Evolutionary conservation across 1,140 invertebrate species (phyloP).

Genomic region (Melitaea cinxia): DNA sequence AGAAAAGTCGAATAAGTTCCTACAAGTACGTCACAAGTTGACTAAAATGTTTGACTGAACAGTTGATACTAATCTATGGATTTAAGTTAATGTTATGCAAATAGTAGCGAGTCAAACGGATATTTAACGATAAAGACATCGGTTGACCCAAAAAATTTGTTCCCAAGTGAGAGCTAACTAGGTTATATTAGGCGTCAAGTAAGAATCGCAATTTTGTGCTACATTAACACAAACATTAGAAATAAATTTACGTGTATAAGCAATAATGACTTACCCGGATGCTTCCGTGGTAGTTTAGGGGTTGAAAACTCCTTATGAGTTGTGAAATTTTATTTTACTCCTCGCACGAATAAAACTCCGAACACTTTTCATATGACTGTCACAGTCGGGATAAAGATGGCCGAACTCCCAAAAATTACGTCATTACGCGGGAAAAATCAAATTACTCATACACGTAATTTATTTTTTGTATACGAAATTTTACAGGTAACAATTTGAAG

Average conservation of each 20-base stretch:
- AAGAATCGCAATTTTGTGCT: constrained; percentile 31
- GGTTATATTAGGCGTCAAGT: constrained; percentile 40
- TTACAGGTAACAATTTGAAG: neutral
- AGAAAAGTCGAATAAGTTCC: neutral
- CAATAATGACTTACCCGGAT: constrained; percentile 65
- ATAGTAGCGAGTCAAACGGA: neutral
- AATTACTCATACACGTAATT: constrained; percentile 34
- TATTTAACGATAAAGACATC: constrained; percentile 54
- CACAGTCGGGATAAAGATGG: constrained; percentile 59
- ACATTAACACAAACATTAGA: constrained; percentile 1
- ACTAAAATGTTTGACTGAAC: neutral
- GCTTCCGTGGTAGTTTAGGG: constrained; percentile 64
- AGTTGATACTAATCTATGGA: neutral
- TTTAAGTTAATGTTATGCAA: neutral
- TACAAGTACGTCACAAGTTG: neutral
- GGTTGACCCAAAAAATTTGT: constrained; percentile 70
- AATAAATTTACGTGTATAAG: constrained; percentile 25
- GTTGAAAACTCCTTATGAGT: constrained; percentile 57
- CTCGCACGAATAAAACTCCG: constrained; percentile 51
- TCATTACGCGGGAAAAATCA: constrained; percentile 75
- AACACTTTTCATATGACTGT: constrained; percentile 59
- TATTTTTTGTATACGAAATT: neutral
- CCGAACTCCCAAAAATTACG: constrained; percentile 50
- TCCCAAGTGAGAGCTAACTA: constrained; percentile 36
- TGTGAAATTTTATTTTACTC: constrained; percentile 56